These are phyloP conservation scores for Mya arenaria DNA, from an alignment of 1,140 invertebrate genomes.

Conservation along the genomic window DNA sequence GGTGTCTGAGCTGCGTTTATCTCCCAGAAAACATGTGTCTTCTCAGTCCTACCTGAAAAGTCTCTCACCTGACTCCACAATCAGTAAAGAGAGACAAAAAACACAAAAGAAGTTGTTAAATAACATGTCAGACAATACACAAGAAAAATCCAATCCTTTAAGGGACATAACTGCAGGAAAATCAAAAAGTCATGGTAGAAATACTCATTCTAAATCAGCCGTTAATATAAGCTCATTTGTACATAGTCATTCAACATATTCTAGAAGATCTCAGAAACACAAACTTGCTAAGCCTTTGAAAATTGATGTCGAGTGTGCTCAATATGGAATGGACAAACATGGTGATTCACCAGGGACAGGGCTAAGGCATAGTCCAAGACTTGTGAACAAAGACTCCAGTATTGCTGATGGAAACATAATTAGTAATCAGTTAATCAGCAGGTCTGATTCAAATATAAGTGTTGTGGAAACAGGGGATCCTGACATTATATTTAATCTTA, in stretches of 20 bases:
- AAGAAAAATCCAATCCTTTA: not conserved
- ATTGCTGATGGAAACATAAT: not conserved
- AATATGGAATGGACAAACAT: not conserved
- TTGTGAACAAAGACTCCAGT: not conserved
- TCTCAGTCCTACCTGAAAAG: conserved; percentile 54
- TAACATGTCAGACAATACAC: not conserved
- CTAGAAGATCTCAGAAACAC: conserved; percentile 40
- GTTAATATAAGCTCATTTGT: not conserved
- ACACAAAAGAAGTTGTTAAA: not conserved
- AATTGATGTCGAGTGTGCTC: conserved; percentile 31
- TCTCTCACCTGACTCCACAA: not conserved
- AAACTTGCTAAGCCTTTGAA: conserved; percentile 19
- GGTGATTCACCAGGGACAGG: not conserved
- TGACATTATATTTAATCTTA: conserved; percentile 36
- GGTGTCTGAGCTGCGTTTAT: conserved; percentile 41
- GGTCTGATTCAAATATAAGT: conserved; percentile 7
- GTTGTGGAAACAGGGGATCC: conserved; percentile 25
- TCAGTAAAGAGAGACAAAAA: not conserved
- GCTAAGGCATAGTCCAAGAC: conserved; percentile 46
- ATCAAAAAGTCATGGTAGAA: not conserved
- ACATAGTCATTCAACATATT: conserved; percentile 33
- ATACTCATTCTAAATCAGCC: not conserved
- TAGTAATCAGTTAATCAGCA: not conserved
- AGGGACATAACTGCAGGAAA: not conserved
- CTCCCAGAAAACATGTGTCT: conserved; percentile 50